Percentiles rank a stretch among this genome's conserved stretches.
Evolutionary conservation across 2,113 vertebrate genomes (phyloP).

Genomic region (Falcunculus frontatus): DNA sequence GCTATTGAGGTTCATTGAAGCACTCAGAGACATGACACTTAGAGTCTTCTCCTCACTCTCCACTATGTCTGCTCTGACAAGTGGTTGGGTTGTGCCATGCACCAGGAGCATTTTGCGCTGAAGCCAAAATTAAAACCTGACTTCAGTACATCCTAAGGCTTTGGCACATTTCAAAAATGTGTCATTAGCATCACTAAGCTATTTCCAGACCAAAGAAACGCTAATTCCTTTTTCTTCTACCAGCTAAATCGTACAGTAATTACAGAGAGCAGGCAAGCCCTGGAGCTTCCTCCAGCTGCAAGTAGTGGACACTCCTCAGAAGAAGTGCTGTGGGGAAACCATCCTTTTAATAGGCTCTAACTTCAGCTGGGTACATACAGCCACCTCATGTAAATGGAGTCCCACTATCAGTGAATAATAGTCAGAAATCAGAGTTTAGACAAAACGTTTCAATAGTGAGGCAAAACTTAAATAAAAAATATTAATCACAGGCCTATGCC

Average conservation of each 20-base stretch:
- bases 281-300: neutral
- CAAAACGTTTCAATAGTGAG: neutral
- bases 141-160: neutral
- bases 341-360: neutral
- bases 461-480: neutral
- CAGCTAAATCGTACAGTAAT: neutral
- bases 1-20: neutral
- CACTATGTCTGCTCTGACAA: neutral
- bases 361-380: neutral
- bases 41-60: neutral
- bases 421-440: neutral
- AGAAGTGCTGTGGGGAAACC: neutral
- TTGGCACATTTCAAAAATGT: neutral
- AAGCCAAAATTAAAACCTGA: slow-evolving; percentile 3
- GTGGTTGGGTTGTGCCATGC: neutral
- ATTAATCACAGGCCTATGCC: neutral
- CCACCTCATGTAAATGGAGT: neutral
- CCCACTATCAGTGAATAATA: neutral
- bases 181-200: neutral
- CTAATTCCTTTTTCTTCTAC: neutral
- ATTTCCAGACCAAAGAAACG: neutral
- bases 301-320: neutral
- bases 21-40: too few relatives aligned
- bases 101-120: neutral
- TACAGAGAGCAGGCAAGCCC: neutral